phyloP scores from a whole-genome alignment of 2,888 invertebrate species.

The Zaprionus lineosus region DNA sequence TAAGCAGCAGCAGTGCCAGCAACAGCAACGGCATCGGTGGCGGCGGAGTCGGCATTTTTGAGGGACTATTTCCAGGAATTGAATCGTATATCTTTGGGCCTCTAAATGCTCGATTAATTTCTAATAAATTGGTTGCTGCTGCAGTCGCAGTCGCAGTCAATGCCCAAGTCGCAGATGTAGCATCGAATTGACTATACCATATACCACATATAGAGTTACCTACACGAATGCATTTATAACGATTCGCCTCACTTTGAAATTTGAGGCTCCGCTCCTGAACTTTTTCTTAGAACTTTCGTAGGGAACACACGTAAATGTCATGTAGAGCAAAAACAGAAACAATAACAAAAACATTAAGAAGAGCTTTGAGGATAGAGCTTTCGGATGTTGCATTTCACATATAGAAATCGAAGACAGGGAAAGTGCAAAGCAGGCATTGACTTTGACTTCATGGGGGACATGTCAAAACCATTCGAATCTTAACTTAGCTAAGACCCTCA shows the following conservation, averaged over 20 bases:
- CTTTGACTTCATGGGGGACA: slow-evolving; percentile 35
- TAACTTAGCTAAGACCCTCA: slow-evolving; percentile 48
- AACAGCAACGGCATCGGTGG: no score
- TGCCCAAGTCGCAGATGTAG: not conserved
- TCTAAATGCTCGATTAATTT: slow-evolving; percentile 79
- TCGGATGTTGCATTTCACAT: slow-evolving; percentile 37
- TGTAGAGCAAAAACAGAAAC: no score
- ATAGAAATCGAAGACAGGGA: no score
- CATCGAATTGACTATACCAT: no score
- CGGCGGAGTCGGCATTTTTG: slow-evolving; percentile 67
- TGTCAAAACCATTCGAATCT: slow-evolving; percentile 51
- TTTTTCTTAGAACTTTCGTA: slow-evolving; percentile 46
- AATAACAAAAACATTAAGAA: not conserved
- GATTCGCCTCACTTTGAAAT: slow-evolving; percentile 59
- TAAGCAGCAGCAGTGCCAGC: no score
- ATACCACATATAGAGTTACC: slow-evolving; percentile 60
- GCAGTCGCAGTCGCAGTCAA: slow-evolving; percentile 12
- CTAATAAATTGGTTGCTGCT: slow-evolving; percentile 71
- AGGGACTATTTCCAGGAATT: slow-evolving; percentile 78
- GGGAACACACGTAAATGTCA: no score
- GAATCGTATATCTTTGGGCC: slow-evolving; percentile 79
- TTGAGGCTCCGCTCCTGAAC: slow-evolving; percentile 48
- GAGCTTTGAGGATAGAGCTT: slow-evolving; percentile 31
- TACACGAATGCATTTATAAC: slow-evolving; percentile 51
- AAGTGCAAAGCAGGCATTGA: slow-evolving; percentile 58